Percentiles rank a stretch among this genome's conserved stretches.
Conservation (phyloP, 2,797 vertebrate genomes). For the Lacerta agilis region DNA sequence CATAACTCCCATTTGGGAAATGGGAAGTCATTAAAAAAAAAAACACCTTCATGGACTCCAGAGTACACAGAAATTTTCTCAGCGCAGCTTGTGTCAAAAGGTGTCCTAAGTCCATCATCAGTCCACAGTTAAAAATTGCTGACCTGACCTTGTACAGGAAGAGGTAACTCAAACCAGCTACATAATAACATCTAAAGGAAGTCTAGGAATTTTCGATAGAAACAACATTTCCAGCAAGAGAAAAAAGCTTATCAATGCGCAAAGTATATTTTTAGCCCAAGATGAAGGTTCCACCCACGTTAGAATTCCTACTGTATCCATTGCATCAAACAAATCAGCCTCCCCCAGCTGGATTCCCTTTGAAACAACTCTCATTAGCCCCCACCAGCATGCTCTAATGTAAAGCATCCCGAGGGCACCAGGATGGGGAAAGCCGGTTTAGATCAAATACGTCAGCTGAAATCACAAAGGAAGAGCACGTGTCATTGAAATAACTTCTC, state of each 20-base stretch:
- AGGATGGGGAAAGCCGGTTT: neutral
- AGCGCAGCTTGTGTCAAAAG: conserved; percentile 1
- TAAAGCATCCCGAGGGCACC: too few relatives aligned
- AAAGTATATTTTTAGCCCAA: neutral
- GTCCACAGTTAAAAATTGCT: conserved; percentile 1
- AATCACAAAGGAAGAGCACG: neutral
- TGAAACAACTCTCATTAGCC: too few relatives aligned
- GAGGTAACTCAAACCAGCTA: conserved; percentile 2
- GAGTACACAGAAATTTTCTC: neutral
- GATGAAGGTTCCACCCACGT: neutral
- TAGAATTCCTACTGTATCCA: neutral
- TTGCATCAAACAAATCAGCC: neutral
- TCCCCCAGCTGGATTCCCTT: too few relatives aligned
- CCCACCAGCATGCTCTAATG: too few relatives aligned
- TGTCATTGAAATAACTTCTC: neutral
- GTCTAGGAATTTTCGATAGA: neutral
- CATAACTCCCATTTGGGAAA: neutral
- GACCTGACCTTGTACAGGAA: conserved; percentile 10
- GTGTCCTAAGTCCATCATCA: conserved; percentile 22
- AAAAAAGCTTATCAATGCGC: neutral
- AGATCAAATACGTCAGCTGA: neutral
- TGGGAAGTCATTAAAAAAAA: neutral
- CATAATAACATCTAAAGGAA: neutral
- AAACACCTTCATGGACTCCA: neutral
- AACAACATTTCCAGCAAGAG: neutral